Evolutionary conservation across 1,140 invertebrate genomes (phyloP), one percentile per base, ranked within the genome.

Genomic region (roundworm (Caenorhabditis elegans)): DNA sequence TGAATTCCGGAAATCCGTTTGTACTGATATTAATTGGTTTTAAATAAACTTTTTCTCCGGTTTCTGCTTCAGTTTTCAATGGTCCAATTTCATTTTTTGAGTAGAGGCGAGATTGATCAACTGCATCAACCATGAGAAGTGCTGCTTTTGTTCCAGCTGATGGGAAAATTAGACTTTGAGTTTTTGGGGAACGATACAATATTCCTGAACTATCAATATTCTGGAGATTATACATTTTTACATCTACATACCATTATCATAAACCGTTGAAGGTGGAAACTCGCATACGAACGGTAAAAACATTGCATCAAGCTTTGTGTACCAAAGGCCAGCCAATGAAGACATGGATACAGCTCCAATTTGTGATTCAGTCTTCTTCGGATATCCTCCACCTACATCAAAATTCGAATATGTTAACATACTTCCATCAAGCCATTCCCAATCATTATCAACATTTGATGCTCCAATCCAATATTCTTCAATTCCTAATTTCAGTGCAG

Each of bases 371-470:
- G 60, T 70, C 34, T 39, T 70, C 60, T 70, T 70, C 11, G 60
- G 60, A 39, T 70, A 70, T 10, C 60, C 60, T 39, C 34, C 34
- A 8, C 10, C 34, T 6, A 70, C 34, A 22, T 70, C 60, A 8
- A 70, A 70, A 70, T 70, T 70, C 34, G 60, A 70, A 24, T 70
- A 70, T 39, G 60, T 70, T 8, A 70, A 11, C 60, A 70, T 70
- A 39, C 34, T 70, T 70, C 60, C 60, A 39, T 70, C 60, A 17
- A 70, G 28, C 60, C 60, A 70, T 39, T 70, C 60, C 60, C 60
- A 70, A 24, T 70, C 60, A 43, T 70, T 70, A 70, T 70, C 60
- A 13, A 70, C 60, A 70, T 70, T 70, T 39, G 60, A 70, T 34
- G 55, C 55, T 15, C 55, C 55, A 36, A 65, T 65, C 55, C 55